These are phyloP conservation scores for Limonius californicus DNA, from an alignment of 1,140 invertebrate species.

Conservation along the genomic window DNA sequence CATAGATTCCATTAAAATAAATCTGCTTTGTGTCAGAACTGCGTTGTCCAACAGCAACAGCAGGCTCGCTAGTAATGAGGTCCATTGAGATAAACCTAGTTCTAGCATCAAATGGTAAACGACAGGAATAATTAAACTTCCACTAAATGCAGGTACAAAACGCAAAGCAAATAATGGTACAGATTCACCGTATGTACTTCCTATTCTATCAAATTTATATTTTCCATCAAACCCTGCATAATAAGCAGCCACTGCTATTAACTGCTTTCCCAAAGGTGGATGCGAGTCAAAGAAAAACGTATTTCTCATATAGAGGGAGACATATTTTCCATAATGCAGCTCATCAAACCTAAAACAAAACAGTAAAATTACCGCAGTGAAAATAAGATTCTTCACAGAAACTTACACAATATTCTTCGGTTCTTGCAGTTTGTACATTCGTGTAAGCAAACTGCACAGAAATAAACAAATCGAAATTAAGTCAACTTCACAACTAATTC, in stretches of 20 bases:
- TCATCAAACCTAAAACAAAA: constrained; percentile 95
- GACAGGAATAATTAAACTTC: constrained; percentile 79
- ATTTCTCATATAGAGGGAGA: constrained; percentile 84
- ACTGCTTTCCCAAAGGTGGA: constrained; percentile 90
- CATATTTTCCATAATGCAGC: constrained; percentile 92
- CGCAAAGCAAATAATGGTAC: constrained; percentile 84
- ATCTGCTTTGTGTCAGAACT: constrained; percentile 87
- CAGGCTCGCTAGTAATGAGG: constrained; percentile 74
- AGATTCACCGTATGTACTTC: constrained; percentile 60
- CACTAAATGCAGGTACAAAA: constrained; percentile 83
- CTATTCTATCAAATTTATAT: constrained; percentile 75
- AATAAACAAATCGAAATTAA: constrained; percentile 66
- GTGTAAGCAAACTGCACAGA: constrained; percentile 64
- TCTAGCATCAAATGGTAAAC: constrained; percentile 83
- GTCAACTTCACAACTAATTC: background rate
- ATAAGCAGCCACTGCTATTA: constrained; percentile 77
- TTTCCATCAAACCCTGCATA: constrained; percentile 81
- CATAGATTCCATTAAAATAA: constrained; percentile 94
- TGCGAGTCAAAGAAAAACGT: constrained; percentile 96
- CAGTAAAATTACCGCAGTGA: too few species aligned
- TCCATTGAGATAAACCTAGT: constrained; percentile 73
- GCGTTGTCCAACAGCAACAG: constrained; percentile 88
- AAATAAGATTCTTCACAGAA: too few species aligned
- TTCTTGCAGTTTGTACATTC: constrained; percentile 79
- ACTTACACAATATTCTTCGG: constrained; percentile 88